Evolutionary conservation across 2,888 invertebrate genomes (phyloP).

Genomic region (Tipula helvola): DNA sequence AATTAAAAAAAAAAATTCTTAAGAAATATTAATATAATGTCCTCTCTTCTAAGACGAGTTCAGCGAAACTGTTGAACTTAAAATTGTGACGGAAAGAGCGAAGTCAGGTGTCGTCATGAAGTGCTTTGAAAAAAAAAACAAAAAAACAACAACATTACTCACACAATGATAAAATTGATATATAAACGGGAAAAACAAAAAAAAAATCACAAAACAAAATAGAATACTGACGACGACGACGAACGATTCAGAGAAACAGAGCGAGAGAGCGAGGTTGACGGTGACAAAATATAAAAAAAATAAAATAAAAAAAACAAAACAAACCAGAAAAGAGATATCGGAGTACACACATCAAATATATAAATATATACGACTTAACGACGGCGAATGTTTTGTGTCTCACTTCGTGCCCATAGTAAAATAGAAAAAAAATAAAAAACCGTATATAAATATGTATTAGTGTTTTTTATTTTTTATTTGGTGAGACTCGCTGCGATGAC

Average conservation of each 20-base stretch:
- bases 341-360: neutral
- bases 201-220: neutral
- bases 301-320: neutral
- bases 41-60: constrained; percentile 11
- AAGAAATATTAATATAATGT: constrained; percentile 5
- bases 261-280: neutral
- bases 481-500: neutral
- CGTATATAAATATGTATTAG: neutral
- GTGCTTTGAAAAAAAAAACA: neutral
- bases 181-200: neutral
- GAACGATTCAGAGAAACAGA: too few species aligned
- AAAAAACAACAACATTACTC: neutral
- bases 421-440: neutral
- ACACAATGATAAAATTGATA: neutral
- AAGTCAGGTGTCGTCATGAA: constrained; percentile 11
- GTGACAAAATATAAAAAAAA: neutral
- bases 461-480: neutral
- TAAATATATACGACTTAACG: neutral
- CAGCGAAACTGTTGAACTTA: constrained; percentile 10
- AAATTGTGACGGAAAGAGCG: constrained; percentile 11
- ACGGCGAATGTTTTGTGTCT: constrained; percentile 6
- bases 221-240: neutral
- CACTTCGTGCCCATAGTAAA: neutral
- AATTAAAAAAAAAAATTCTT: constrained; percentile 5
- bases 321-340: neutral